Conservation (phyloP, 2,797 vertebrate genomes). For the Moxostoma hubbsi region DNA sequence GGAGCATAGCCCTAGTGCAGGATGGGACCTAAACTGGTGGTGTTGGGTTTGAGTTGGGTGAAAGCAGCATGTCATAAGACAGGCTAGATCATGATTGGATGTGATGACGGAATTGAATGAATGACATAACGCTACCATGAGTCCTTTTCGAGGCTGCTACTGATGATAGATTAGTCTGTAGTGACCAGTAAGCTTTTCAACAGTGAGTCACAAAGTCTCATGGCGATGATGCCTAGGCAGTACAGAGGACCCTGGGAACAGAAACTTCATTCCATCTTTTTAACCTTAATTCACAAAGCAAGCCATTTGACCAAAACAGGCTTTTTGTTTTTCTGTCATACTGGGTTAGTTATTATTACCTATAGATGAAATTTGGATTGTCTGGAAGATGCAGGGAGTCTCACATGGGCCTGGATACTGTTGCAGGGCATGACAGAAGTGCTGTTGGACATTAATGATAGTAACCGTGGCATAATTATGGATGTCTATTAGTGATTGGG, state of each 20-base stretch:
- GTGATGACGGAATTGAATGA: no score
- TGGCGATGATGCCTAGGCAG: conserved; percentile 64
- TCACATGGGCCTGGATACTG: conserved; percentile 13
- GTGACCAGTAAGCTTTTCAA: conserved; percentile 29
- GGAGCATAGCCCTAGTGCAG: no score
- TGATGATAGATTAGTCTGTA: conserved; percentile 32
- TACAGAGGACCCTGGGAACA: conserved; percentile 64
- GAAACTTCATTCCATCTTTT: conserved; percentile 67
- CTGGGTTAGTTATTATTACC: conserved; percentile 15
- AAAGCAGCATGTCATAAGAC: no score
- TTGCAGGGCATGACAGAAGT: conserved; percentile 19
- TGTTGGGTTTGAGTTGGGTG: no score
- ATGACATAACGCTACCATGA: no score
- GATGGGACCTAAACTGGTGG: no score
- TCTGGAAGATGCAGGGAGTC: neutral
- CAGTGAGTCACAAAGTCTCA: conserved; percentile 66
- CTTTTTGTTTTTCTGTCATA: conserved; percentile 23
- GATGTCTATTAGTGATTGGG: conserved; percentile 43
- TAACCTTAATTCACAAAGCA: conserved; percentile 53
- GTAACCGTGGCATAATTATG: conserved; percentile 48
- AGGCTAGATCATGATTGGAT: no score
- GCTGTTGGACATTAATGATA: conserved; percentile 43
- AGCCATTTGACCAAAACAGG: conserved; percentile 15
- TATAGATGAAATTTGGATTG: neutral
- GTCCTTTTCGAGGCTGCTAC: neutral